phyloP scores from a whole-genome alignment of 2,797 vertebrate genomes.

The Peromyscus eremicus region DNA sequence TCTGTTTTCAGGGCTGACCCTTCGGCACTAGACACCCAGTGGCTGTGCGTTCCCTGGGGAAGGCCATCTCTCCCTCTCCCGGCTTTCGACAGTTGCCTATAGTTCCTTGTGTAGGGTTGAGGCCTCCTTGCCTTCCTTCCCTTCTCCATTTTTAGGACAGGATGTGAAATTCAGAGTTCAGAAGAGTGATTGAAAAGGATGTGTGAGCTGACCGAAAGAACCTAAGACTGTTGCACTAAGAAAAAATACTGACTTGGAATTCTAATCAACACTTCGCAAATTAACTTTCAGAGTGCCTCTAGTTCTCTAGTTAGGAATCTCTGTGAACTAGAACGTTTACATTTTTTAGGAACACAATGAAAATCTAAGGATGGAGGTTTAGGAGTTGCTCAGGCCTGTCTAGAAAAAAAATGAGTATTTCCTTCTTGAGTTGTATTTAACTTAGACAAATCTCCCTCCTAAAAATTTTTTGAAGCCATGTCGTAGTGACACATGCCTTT shows the following conservation, averaged over 20 bases:
- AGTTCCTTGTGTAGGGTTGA: neutral
- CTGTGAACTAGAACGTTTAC: constrained; percentile 34
- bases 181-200: constrained; percentile 39
- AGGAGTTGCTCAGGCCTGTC: constrained; percentile 44
- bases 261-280: constrained; percentile 61
- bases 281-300: constrained; percentile 60
- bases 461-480: constrained; percentile 19
- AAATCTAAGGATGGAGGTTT: constrained; percentile 49
- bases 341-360: constrained; percentile 46
- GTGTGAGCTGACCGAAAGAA: constrained; percentile 47
- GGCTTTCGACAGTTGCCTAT: neutral
- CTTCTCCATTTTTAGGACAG: neutral
- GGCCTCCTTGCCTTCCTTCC: neutral
- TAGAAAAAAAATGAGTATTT: constrained; percentile 49
- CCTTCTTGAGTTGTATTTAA: constrained; percentile 44
- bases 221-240: constrained; percentile 1
- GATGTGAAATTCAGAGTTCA: constrained; percentile 5
- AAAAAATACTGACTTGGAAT: constrained; percentile 11
- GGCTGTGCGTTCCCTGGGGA: neutral
- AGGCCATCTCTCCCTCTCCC: neutral
- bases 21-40: neutral
- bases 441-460: constrained; percentile 22
- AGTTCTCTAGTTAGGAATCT: constrained; percentile 44
- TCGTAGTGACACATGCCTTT: neutral
- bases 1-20: neutral